Conservation (phyloP, 2,797 vertebrate species). For the Eulemur mongoz region DNA sequence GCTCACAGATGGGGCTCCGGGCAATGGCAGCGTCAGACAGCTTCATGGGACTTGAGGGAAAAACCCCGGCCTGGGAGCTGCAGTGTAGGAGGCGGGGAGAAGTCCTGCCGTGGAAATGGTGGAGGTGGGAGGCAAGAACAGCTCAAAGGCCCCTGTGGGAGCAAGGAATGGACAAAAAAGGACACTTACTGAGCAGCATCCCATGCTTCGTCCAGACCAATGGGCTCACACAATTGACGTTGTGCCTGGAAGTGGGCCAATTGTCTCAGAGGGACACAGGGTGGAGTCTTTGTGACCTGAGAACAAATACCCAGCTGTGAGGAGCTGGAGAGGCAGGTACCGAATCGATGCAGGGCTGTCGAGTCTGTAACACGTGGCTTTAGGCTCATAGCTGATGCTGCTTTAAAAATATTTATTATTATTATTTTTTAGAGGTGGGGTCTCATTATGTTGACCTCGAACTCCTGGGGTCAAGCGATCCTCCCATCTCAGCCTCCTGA, state of each 20-base stretch:
- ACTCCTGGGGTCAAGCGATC: no score
- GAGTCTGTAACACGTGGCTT: not conserved
- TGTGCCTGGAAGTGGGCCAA: not conserved
- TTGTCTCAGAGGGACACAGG: not conserved
- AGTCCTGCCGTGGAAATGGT: not conserved
- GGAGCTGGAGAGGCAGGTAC: not conserved
- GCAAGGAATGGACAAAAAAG: not conserved
- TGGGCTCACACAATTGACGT: not conserved
- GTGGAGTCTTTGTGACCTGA: not conserved
- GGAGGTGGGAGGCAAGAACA: not conserved
- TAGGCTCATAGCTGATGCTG: not conserved
- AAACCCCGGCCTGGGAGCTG: not conserved
- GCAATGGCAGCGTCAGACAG: not conserved
- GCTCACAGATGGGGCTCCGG: not conserved
- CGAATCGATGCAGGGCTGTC: not conserved
- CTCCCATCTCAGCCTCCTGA: no score
- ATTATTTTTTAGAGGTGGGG: no score
- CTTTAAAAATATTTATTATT: not conserved
- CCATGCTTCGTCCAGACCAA: not conserved
- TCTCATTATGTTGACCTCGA: no score
- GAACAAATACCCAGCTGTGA: not conserved
- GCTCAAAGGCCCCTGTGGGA: not conserved
- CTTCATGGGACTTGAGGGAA: not conserved
- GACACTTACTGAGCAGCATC: not conserved
- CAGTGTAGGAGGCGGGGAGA: not conserved